Evolutionary conservation across 2,113 vertebrate species (phyloP), one percentile per base, ranked within the genome.

Genomic region (Oceanites oceanicus): DNA sequence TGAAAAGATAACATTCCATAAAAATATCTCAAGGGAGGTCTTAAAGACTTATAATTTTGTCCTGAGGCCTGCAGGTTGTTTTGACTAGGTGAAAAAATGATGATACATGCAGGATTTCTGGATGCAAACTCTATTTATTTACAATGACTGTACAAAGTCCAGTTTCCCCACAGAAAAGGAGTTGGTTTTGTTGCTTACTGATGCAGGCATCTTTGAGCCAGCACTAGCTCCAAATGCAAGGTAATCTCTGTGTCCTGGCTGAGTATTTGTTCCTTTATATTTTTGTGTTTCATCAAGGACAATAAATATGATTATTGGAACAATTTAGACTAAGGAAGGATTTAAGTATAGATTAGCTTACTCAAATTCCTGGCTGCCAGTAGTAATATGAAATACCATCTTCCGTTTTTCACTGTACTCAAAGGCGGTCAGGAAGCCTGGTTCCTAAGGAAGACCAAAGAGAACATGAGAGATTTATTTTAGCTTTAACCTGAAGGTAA

Each of bases 331-430:
- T 65, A 90, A 73, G n/a, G n/a, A 86, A 80, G 7, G 38, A 62
- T 65, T 74, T 88, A 94, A 90, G 86, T 13, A 82, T 86, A 92
- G 44, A 94, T 29, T 86, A 97, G 97, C 98, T 98, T 97, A 99
- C 99, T 99, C 99, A 95, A 99, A 99, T 98, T 99, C 99, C 94
- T 99, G 98, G 98, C 99, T 99, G 74, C 99, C 99, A 21, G 99
- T 99, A 36, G 98, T 99, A 97, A 99, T 98, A 90, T 99, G 99
- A 89, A 99, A 99, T 92, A 99, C 99, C 97, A 99, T 99, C 97
- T 98, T 99, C 91, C 99, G 98, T 97, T 98, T 99, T 62, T 98
- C 96, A 34, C 99, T 99, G 83, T 99, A 99, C 80, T 99, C 99
- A 94, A 99, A 99, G 50, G 99, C 99, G 1, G 99, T 99, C 96